These are phyloP conservation scores for Pollenia angustigena DNA, from an alignment of 2,888 invertebrate genomes.

Conservation along the genomic window DNA sequence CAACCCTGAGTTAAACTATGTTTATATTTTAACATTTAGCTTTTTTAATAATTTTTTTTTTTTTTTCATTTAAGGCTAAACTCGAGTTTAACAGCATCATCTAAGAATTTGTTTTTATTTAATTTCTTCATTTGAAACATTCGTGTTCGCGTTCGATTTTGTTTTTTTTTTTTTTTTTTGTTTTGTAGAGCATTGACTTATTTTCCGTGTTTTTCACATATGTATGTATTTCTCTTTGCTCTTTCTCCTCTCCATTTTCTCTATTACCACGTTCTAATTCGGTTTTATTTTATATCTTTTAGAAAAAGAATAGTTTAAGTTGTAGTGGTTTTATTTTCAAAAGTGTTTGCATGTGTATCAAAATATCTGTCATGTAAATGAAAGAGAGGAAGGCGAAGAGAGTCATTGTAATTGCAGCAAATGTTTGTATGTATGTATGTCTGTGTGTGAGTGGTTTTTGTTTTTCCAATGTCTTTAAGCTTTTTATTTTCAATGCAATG, in stretches of 20 bases:
- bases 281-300: neutral
- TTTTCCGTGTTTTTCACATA: slow-evolving; percentile 11
- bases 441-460: neutral
- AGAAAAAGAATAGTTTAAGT: slow-evolving; percentile 28
- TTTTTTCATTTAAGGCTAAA: too few species aligned
- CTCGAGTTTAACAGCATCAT: too few species aligned
- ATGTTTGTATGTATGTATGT: neutral
- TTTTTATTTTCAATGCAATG: slow-evolving; percentile 2
- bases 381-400: neutral
- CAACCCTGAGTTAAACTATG: too few species aligned
- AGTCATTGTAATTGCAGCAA: neutral
- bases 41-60: too few species aligned
- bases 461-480: slow-evolving; percentile 25
- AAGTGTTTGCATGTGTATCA: slow-evolving; percentile 25
- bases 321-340: slow-evolving; percentile 42
- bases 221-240: neutral
- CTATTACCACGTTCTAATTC: slow-evolving; percentile 30
- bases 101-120: neutral
- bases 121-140: slow-evolving; percentile 41
- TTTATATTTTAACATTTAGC: too few species aligned
- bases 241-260: neutral
- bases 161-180: slow-evolving; percentile 15
- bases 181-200: slow-evolving; percentile 53
- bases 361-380: slow-evolving; percentile 13
- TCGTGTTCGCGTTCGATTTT: slow-evolving; percentile 46